A percentile compares a stretch with the other conserved stretches of the same genome.
phyloP scores from a whole-genome alignment of 2,888 invertebrate genomes.

The Geophilus truncorum region DNA sequence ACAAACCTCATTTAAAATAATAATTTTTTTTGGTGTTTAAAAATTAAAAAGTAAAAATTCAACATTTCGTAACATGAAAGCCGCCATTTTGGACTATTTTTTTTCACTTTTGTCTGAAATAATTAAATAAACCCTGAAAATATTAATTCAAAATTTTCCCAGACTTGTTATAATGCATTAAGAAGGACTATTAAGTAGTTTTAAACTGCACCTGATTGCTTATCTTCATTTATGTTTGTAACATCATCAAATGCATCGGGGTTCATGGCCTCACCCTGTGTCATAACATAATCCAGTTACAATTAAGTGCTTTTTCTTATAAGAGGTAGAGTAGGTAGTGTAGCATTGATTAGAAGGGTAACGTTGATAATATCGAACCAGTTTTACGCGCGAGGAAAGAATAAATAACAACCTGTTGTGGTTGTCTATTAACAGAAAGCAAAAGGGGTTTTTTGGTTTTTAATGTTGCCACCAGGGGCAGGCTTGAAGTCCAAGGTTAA shows the following conservation, averaged over 20 bases:
- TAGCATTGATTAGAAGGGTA: too few species aligned
- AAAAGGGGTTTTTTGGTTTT: not conserved
- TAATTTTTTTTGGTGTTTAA: too few species aligned
- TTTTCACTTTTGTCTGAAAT: too few species aligned
- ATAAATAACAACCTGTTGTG: not conserved
- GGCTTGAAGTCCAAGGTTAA: not conserved
- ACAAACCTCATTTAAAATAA: not conserved
- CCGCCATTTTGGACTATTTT: too few species aligned
- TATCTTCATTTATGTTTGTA: not conserved
- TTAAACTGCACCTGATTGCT: too few species aligned
- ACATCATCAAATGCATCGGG: not conserved
- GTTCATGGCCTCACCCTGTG: not conserved
- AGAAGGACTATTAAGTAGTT: not conserved
- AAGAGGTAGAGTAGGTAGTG: not conserved
- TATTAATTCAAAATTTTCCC: too few species aligned
- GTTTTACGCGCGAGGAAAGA: not conserved
- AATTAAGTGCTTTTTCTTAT: not conserved
- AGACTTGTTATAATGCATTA: too few species aligned
- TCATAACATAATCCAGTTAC: not conserved
- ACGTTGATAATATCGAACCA: too few species aligned
- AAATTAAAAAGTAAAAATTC: not conserved
- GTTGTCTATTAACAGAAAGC: not conserved
- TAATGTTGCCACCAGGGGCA: not conserved
- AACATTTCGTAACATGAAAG: too few species aligned
- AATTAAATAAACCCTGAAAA: too few species aligned